These are phyloP conservation scores for Cavia aperea DNA, from an alignment of 2,113 vertebrate genomes.

Conservation along the genomic window DNA sequence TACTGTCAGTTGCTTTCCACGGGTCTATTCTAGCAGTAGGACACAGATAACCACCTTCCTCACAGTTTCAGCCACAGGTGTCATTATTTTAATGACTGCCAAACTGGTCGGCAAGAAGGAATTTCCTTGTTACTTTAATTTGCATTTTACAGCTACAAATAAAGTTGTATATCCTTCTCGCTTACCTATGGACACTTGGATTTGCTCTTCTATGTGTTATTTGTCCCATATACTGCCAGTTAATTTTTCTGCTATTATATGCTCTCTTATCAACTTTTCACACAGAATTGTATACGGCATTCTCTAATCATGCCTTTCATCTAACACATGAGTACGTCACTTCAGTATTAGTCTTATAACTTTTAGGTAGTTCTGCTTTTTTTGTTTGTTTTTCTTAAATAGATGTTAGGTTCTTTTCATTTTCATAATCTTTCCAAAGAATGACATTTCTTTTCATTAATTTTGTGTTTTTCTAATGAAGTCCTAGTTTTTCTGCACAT, in stretches of 20 bases:
- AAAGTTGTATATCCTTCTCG: not conserved
- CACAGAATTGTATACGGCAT: not conserved
- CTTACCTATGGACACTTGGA: not conserved
- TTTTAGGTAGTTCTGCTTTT: not conserved
- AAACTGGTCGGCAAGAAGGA: not conserved
- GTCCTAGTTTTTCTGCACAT: not conserved
- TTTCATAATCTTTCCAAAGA: constrained; percentile 17
- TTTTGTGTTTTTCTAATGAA: constrained; percentile 7
- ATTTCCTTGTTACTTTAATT: not conserved
- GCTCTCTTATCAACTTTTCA: not conserved
- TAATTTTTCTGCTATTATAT: not conserved
- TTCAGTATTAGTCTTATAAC: not conserved
- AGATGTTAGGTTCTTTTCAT: constrained; percentile 26
- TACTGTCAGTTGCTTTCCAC: not conserved
- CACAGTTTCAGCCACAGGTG: not conserved
- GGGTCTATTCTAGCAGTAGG: not conserved
- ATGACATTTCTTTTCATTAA: not conserved
- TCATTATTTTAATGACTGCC: not conserved
- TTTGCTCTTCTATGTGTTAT: not conserved
- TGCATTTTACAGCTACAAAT: not conserved
- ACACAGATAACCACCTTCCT: not conserved
- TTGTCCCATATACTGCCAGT: not conserved
- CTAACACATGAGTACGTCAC: not conserved
- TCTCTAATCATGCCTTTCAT: not conserved
- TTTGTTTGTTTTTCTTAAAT: constrained; percentile 31